phyloP scores from a whole-genome alignment of 2,888 invertebrate genomes.

The Melipona beecheii region DNA sequence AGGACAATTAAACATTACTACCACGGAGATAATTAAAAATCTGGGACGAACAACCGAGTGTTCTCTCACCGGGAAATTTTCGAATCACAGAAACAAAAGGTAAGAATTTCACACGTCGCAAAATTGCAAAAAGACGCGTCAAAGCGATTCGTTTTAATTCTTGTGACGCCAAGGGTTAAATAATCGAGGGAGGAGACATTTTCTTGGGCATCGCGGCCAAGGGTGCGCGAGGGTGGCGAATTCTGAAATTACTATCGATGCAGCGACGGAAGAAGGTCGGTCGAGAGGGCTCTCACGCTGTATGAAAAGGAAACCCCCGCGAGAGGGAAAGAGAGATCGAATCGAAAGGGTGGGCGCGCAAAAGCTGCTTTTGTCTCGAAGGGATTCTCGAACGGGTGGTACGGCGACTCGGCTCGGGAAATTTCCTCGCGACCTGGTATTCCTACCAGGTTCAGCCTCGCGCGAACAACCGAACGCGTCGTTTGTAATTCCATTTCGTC shows the following conservation, averaged over 20 bases:
- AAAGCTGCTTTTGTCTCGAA: conserved; percentile 14
- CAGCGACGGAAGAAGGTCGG: background rate
- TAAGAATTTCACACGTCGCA: too few species aligned
- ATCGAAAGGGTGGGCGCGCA: background rate
- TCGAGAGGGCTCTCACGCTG: conserved; percentile 5
- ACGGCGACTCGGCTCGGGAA: conserved; percentile 23
- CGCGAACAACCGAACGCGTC: too few species aligned
- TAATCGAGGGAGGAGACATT: background rate
- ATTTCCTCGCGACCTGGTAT: conserved; percentile 69
- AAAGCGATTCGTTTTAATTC: too few species aligned
- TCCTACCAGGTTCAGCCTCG: background rate
- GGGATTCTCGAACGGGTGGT: conserved; percentile 11
- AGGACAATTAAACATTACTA: too few species aligned
- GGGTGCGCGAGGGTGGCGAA: too few species aligned
- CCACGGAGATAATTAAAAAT: too few species aligned
- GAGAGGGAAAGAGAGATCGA: background rate
- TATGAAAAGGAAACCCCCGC: conserved; percentile 7
- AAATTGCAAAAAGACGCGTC: too few species aligned
- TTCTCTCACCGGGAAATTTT: too few species aligned
- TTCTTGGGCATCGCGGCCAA: background rate
- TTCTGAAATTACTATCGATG: conserved; percentile 18
- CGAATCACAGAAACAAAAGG: too few species aligned
- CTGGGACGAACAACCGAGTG: too few species aligned
- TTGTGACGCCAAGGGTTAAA: background rate
- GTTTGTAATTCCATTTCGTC: too few species aligned